Percentiles rank a stretch among this genome's conserved stretches.
Conservation (phyloP, 2,113 vertebrate genomes). For the Empidonax alnorum region DNA sequence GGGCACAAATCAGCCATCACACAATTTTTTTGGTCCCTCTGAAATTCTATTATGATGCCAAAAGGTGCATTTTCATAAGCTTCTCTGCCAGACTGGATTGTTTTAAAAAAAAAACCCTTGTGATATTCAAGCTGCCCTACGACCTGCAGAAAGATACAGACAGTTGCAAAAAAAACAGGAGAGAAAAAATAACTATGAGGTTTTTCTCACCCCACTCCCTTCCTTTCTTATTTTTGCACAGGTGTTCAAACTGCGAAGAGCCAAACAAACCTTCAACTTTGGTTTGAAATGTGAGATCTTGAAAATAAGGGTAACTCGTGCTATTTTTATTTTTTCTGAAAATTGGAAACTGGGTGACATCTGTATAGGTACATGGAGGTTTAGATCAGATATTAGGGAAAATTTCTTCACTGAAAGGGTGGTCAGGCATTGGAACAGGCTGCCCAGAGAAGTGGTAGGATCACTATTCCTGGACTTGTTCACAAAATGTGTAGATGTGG, state of each 20-base stretch:
- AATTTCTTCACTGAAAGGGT: neutral
- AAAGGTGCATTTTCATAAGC: neutral
- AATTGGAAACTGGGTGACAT: neutral
- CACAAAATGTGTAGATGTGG: neutral
- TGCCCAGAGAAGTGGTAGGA: neutral
- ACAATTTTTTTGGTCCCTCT: neutral
- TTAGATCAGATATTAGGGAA: neutral
- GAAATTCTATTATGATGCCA: neutral
- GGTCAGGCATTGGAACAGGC: neutral
- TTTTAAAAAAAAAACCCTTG: neutral
- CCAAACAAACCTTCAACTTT: neutral
- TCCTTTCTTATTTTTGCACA: neutral
- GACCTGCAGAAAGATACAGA: neutral
- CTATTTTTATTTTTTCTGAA: neutral
- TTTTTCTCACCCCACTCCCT: neutral
- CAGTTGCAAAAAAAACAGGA: neutral
- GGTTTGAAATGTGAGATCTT: neutral
- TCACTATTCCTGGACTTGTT: neutral
- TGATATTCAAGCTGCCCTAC: neutral
- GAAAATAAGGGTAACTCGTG: neutral
- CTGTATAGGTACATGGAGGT: neutral
- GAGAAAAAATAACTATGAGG: neutral
- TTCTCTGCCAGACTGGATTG: neutral
- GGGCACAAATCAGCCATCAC: neutral
- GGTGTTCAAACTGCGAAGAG: neutral